A percentile compares a stretch with the other conserved stretches of the same genome.
These are phyloP conservation scores for Cossypha caffra DNA, from an alignment of 2,797 vertebrate genomes.

Conservation along the genomic window DNA sequence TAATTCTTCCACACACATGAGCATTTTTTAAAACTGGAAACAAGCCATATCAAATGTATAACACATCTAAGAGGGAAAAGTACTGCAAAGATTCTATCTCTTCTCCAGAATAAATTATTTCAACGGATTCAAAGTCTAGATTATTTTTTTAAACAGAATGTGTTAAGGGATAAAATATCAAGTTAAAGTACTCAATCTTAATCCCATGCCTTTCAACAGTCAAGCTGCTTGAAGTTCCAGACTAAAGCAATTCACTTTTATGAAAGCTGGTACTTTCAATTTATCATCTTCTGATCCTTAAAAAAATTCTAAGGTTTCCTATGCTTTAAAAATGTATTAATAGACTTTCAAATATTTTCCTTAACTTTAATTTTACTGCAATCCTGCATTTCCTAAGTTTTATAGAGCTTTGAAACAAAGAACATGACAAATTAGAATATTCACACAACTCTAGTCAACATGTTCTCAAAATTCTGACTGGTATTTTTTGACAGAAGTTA, in stretches of 20 bases:
- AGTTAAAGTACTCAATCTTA: background rate
- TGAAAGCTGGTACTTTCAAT: background rate
- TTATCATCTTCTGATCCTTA: background rate
- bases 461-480: background rate
- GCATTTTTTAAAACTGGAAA: background rate
- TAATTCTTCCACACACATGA: rapidly evolving
- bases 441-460: background rate
- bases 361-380: background rate
- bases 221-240: background rate
- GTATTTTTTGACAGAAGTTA: background rate
- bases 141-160: background rate
- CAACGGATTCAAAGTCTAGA: background rate
- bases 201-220: background rate
- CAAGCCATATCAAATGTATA: background rate
- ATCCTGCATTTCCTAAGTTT: background rate
- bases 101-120: background rate
- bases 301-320: background rate
- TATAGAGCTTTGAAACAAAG: background rate
- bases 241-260: background rate
- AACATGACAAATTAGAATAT: background rate
- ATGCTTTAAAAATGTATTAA: background rate
- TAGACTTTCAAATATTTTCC: background rate
- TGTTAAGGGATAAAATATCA: background rate
- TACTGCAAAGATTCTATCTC: background rate
- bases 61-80: background rate